Base-by-base conservation (phyloP, 2,888 invertebrate genomes). In the Lutraria lutraria region DNA sequence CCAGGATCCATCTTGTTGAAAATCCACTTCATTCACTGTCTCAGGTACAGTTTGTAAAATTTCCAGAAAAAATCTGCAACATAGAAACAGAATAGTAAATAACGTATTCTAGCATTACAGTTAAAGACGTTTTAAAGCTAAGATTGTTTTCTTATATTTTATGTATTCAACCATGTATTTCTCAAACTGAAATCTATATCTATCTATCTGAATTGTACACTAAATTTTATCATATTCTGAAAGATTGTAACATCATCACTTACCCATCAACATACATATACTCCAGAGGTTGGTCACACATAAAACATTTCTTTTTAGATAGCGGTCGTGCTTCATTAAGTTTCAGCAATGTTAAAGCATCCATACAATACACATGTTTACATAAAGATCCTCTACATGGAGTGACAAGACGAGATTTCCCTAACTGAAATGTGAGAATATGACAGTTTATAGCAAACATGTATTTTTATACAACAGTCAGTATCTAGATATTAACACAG, bases 341-440 rank as follows among this genome's bases (percentile, higher is more conserved):
- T 53, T 89, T 84, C 16, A 89, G 54, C 31, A 89, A n/a, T 12
- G 85, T 87, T 25, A 85, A 19, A 4, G 89, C 89, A 87, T 89
- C 89, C 25, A 89, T 80, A 87, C 89, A 89, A 76, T 89, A 87
- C 19, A 89, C 31, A 54, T 89, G 89, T 12, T 43, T 82, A 79
- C 89, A 89, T 25, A 56, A 16, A 0, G 19, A 81, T 34, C 89
- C 89, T 43, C 87, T 34, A 83, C 89, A 89, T 80, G 89, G 89
- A 25, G 79, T 81, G 12, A 83, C 60, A 43, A 89, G n/a, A 16
- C 89, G 84, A 10, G 80, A 54, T 56, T 85, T 81, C n/a, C 87
- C 85, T 29, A 89, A 81, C 89, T 89, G 82, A 85, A 84, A 84
- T 56, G 21, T 25, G 52, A 52, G 13, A 34, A 79, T 8, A 34